phyloP scores from a whole-genome alignment of 2,888 invertebrate genomes.

The Hydriomena furcata region DNA sequence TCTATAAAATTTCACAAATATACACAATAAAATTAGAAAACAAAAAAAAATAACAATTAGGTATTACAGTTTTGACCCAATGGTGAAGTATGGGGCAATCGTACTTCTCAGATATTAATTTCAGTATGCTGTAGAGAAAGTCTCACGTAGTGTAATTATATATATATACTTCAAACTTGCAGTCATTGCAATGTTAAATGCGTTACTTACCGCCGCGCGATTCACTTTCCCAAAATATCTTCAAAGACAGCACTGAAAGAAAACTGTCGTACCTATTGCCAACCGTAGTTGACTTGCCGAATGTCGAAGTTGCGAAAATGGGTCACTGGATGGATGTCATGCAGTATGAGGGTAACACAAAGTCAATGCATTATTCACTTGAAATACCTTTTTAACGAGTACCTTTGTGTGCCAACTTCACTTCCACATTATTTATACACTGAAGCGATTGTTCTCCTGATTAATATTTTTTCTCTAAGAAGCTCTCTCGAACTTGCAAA shows the following conservation, averaged over 20 bases:
- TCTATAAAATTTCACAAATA: no score
- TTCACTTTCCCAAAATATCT: constrained; percentile 55
- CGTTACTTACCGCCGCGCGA: constrained; percentile 8
- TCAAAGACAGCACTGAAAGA: constrained; percentile 53
- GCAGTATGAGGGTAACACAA: constrained; percentile 52
- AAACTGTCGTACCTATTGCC: constrained; percentile 62
- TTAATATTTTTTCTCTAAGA: constrained; percentile 9
- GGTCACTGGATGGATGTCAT: constrained; percentile 68
- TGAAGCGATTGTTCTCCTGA: constrained; percentile 25
- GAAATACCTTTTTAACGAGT: constrained; percentile 16
- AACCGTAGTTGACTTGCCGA: constrained; percentile 62
- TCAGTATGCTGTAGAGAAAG: no score
- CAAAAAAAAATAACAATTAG: no score
- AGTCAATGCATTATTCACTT: constrained; percentile 64
- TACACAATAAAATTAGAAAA: no score
- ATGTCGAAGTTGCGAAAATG: constrained; percentile 72
- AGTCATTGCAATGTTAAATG: constrained; percentile 11
- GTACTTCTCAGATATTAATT: no score
- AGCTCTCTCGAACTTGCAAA: neutral
- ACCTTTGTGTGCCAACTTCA: constrained; percentile 27
- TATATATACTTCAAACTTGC: no score
- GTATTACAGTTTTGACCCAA: no score
- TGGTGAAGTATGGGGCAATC: no score
- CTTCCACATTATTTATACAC: constrained; percentile 31
- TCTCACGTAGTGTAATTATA: no score